Conservation (phyloP, 2,888 invertebrate species). For the Macroteleia sp. region DNA sequence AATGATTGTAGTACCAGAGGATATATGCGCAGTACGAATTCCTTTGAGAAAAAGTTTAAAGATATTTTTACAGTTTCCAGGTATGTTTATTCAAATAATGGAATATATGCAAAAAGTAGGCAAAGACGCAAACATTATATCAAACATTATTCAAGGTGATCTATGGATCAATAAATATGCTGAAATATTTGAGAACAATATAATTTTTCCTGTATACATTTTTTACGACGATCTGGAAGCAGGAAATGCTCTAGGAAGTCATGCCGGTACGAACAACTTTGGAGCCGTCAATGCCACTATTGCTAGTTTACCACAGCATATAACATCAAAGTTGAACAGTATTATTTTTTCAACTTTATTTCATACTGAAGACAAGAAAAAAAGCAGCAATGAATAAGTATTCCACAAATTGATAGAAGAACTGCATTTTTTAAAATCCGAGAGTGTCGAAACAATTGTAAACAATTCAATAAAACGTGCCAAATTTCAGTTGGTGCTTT, state of each 20-base stretch:
- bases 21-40: neutral
- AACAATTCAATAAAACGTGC: neutral
- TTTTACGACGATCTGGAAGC: constrained; percentile 5
- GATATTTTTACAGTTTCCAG: neutral
- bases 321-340: neutral
- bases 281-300: neutral
- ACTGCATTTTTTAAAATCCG: constrained; percentile 11
- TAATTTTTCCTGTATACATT: neutral
- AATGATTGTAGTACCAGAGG: neutral
- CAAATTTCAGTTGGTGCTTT: constrained; percentile 25
- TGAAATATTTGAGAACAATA: neutral
- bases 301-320: constrained; percentile 1
- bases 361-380: constrained; percentile 1
- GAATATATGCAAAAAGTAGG: neutral
- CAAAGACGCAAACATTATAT: neutral
- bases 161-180: neutral
- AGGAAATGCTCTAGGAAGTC: neutral
- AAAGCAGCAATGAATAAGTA: neutral
- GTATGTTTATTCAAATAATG: neutral
- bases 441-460: constrained; percentile 5
- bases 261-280: constrained; percentile 10
- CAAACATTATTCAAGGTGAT: constrained; percentile 3
- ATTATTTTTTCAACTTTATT: constrained; percentile 3
- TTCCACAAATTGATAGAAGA: constrained; percentile 1
- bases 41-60: neutral